phyloP scores from a whole-genome alignment of 2,888 invertebrate genomes.

The Encarsia formosa region DNA sequence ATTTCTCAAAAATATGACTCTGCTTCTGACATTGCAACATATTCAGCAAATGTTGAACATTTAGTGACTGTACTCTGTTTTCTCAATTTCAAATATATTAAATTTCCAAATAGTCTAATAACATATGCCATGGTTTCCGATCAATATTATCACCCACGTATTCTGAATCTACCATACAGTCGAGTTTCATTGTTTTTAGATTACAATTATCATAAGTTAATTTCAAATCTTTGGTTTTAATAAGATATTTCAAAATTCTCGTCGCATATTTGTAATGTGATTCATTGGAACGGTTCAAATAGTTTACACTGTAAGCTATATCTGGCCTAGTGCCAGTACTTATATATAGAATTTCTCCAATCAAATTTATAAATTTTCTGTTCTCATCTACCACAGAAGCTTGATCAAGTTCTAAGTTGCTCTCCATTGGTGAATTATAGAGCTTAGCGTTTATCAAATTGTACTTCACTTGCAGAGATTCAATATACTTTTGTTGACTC shows the following conservation, averaged over 20 bases:
- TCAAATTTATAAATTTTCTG: slow-evolving; percentile 21
- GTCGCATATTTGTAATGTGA: slow-evolving; percentile 11
- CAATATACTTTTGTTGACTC: background rate
- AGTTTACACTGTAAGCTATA: background rate
- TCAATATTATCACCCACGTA: background rate
- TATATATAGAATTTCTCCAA: slow-evolving; percentile 21
- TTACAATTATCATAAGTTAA: slow-evolving; percentile 3
- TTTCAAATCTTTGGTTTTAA: slow-evolving; percentile 4
- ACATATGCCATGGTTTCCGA: background rate
- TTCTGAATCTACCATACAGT: too few relatives aligned
- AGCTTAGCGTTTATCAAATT: background rate
- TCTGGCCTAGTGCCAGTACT: slow-evolving; percentile 10
- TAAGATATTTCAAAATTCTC: slow-evolving; percentile 9
- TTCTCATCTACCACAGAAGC: background rate
- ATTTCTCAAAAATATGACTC: slow-evolving; percentile 1
- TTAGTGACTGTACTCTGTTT: slow-evolving; percentile 7
- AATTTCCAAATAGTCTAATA: background rate
- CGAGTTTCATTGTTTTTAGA: too few relatives aligned
- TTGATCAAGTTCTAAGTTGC: background rate
- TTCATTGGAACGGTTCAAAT: slow-evolving; percentile 1
- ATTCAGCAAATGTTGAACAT: too few relatives aligned
- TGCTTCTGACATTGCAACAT: slow-evolving; percentile 4
- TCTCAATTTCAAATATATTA: background rate
- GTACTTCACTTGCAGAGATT: background rate
- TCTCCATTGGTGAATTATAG: background rate